These are phyloP conservation scores for Candidula unifasciata DNA, from an alignment of 2,888 invertebrate species.

Conservation along the genomic window DNA sequence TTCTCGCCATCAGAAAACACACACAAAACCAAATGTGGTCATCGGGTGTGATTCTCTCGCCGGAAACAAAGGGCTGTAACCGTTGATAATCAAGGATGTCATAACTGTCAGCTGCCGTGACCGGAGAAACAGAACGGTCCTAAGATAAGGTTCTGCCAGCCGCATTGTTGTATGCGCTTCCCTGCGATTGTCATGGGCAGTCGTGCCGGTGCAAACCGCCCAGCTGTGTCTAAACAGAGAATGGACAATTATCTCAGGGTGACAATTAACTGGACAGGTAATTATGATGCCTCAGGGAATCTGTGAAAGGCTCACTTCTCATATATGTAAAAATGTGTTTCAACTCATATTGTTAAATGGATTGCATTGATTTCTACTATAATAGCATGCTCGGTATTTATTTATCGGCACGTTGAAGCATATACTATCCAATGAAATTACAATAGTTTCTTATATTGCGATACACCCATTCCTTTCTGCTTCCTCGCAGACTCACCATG, in stretches of 20 bases:
- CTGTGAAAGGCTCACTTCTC: slow-evolving; percentile 6
- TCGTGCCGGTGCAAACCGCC: slow-evolving; percentile 13
- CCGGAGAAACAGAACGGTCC: slow-evolving; percentile 19
- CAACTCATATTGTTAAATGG: neutral
- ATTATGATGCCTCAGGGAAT: slow-evolving; percentile 26
- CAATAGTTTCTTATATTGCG: too few species aligned
- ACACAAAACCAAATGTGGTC: neutral
- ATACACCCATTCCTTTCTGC: too few species aligned
- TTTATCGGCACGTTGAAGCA: neutral
- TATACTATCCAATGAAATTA: too few species aligned
- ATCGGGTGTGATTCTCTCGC: slow-evolving; percentile 22
- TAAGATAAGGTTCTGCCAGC: neutral
- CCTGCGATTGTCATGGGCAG: neutral
- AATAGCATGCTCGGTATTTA: neutral
- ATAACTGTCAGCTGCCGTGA: slow-evolving; percentile 3
- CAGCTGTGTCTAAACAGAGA: slow-evolving; percentile 26
- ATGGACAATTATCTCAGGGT: slow-evolving; percentile 24
- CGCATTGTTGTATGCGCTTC: slow-evolving; percentile 7
- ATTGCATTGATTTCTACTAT: slow-evolving; percentile 9
- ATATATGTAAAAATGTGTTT: neutral
- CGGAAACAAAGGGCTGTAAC: neutral
- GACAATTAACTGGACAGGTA: slow-evolving; percentile 28
- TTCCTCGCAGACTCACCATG: too few species aligned
- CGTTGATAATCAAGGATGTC: neutral
- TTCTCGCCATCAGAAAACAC: too few species aligned